Conservation (phyloP, 2,888 invertebrate genomes). For the Melikaiella ostensackeni region DNA sequence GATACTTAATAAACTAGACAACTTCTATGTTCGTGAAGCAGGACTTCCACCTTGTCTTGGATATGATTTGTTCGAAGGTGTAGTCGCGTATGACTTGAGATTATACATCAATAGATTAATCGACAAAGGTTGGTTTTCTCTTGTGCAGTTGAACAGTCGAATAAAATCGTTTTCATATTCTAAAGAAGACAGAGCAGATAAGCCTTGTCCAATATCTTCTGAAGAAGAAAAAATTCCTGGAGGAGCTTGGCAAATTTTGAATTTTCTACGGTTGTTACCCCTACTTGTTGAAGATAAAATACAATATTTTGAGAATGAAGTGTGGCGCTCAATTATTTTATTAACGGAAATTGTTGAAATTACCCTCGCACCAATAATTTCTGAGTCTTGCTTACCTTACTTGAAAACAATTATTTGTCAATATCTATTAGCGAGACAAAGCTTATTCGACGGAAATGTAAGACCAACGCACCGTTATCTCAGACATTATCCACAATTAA, state of each 20-base stretch:
- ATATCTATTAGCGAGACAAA: slow-evolving; percentile 2
- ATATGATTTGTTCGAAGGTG: slow-evolving; percentile 52
- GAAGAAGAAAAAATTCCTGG: neutral
- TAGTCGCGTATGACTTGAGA: slow-evolving; percentile 44
- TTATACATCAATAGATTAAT: neutral
- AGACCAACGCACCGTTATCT: neutral
- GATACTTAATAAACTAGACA: slow-evolving; percentile 48
- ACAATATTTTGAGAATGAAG: neutral
- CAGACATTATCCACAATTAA: neutral
- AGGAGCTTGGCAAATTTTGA: neutral
- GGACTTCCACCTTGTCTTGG: slow-evolving; percentile 55
- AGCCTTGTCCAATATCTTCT: neutral
- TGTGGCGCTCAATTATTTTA: neutral
- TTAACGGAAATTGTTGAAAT: neutral
- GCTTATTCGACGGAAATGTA: neutral
- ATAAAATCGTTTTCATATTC: neutral
- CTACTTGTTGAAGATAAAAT: neutral
- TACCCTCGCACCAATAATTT: neutral
- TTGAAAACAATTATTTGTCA: neutral
- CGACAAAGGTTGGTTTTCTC: neutral
- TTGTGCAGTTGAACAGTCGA: neutral
- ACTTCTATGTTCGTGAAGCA: slow-evolving; percentile 50
- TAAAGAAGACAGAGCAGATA: neutral
- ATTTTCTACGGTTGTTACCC: neutral
- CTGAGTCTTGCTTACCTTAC: neutral